phyloP scores from a whole-genome alignment of 2,797 vertebrate genomes.

The Schizopygopsis malacanthus region DNA sequence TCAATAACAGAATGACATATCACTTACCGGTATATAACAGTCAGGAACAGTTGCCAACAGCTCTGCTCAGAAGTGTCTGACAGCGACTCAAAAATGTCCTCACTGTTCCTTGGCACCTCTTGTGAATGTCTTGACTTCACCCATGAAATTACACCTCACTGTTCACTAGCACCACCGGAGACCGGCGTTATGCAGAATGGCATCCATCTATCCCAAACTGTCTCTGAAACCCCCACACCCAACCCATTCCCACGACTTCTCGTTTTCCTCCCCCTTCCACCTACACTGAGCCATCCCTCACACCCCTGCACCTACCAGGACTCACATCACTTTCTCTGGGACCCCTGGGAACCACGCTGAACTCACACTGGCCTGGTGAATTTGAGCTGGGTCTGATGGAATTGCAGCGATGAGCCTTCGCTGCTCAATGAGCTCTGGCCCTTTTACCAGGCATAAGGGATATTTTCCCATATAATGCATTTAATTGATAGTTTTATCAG shows the following conservation, averaged over 20 bases:
- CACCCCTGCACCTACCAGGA: conserved; percentile 31
- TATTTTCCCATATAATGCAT: conserved; percentile 32
- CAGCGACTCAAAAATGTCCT: conserved; percentile 54
- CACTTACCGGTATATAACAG: conserved; percentile 22
- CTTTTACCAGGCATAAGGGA: conserved; percentile 15
- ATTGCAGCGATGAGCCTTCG: conserved; percentile 61
- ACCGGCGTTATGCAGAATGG: conserved; percentile 16
- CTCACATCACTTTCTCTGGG: conserved; percentile 14
- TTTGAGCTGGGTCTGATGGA: conserved; percentile 74
- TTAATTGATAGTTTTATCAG: neutral
- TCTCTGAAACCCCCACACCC: conserved; percentile 29
- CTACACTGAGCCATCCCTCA: conserved; percentile 10
- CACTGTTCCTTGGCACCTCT: conserved; percentile 56
- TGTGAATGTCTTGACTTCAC: conserved; percentile 62
- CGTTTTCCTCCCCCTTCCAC: conserved; percentile 37
- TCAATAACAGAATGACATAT: conserved; percentile 14
- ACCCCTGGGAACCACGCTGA: conserved; percentile 65
- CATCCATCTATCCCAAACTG: conserved; percentile 33
- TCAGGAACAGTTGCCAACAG: conserved; percentile 24
- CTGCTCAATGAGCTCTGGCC: conserved; percentile 29
- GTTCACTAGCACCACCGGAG: conserved; percentile 40
- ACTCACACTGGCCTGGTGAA: conserved; percentile 79
- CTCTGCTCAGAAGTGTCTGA: conserved; percentile 33
- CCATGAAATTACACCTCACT: conserved; percentile 62
- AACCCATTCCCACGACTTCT: conserved; percentile 24